These are phyloP conservation scores for Gephyroberyx darwinii DNA, from an alignment of 2,797 vertebrate genomes.

Conservation along the genomic window DNA sequence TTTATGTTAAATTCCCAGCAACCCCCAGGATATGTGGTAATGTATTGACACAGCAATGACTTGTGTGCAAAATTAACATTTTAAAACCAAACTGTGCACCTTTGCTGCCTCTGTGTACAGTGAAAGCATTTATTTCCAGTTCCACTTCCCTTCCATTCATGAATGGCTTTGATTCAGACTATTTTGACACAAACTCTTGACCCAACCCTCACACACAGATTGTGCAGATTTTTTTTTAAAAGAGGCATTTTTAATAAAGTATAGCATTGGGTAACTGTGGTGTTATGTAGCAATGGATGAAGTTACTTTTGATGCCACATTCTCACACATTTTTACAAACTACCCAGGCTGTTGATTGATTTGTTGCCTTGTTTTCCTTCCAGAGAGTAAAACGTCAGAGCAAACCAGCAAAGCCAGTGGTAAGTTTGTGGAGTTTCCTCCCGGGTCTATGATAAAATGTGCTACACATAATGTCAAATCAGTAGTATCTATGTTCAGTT, in stretches of 20 bases:
- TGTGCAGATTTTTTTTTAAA: constrained; percentile 52
- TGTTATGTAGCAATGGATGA: neutral
- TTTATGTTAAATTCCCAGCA: constrained; percentile 62
- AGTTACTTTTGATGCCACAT: neutral
- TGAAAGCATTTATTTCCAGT: constrained; percentile 77
- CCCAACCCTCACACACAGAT: constrained; percentile 61
- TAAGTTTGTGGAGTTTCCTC: constrained; percentile 63
- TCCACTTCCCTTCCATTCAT: constrained; percentile 75
- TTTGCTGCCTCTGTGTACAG: constrained; percentile 67
- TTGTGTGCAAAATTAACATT: constrained; percentile 72
- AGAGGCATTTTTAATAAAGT: constrained; percentile 18
- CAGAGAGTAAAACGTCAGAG: constrained; percentile 82
- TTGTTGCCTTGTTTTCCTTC: constrained; percentile 53
- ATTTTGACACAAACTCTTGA: constrained; percentile 67
- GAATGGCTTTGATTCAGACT: constrained; percentile 82
- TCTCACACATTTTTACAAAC: neutral
- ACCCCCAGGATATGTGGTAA: constrained; percentile 73
- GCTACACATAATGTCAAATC: neutral
- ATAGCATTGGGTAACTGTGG: neutral
- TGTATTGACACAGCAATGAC: constrained; percentile 77
- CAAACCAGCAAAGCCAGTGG: constrained; percentile 76
- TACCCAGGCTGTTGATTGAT: constrained; percentile 9
- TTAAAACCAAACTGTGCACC: constrained; percentile 54
- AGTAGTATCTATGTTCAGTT: no score
- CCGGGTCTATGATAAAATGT: neutral